phyloP scores from a whole-genome alignment of 2,113 vertebrate genomes.

The Phaethon lepturus region DNA sequence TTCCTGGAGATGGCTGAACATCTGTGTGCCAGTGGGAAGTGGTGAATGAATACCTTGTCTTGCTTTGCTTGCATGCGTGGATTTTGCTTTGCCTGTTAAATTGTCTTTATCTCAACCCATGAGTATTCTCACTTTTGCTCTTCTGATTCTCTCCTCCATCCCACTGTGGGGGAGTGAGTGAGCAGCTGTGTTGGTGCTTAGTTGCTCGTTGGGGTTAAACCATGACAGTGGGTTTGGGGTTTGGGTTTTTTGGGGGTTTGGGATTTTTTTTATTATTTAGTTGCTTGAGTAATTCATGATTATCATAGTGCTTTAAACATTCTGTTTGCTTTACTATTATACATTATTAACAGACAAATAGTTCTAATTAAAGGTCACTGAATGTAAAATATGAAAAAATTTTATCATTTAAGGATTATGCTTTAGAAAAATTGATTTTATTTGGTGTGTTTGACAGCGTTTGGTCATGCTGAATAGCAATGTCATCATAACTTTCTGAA shows the following conservation, averaged over 20 bases:
- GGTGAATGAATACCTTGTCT: no score
- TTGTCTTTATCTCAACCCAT: no score
- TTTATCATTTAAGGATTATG: constrained; percentile 20
- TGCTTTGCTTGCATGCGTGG: no score
- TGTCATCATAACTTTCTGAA: background rate
- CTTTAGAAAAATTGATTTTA: background rate
- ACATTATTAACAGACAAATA: constrained; percentile 19
- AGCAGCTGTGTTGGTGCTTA: no score
- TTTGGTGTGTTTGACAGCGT: background rate
- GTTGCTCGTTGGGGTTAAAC: no score
- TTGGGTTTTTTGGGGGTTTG: background rate
- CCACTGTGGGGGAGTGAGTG: no score
- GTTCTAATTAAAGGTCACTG: constrained; percentile 36
- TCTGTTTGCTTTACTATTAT: background rate
- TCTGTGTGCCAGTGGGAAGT: no score
- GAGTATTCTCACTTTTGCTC: no score
- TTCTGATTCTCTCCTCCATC: no score
- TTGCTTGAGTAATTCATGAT: background rate
- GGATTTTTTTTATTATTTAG: background rate
- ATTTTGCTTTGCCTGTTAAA: no score
- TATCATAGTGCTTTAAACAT: background rate
- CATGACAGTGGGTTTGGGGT: background rate
- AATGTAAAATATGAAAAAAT: constrained; percentile 38
- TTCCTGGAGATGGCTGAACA: no score
- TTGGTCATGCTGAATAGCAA: background rate